phyloP scores from a whole-genome alignment of 2,797 vertebrate genomes.

The Lutjanus argentimaculatus region DNA sequence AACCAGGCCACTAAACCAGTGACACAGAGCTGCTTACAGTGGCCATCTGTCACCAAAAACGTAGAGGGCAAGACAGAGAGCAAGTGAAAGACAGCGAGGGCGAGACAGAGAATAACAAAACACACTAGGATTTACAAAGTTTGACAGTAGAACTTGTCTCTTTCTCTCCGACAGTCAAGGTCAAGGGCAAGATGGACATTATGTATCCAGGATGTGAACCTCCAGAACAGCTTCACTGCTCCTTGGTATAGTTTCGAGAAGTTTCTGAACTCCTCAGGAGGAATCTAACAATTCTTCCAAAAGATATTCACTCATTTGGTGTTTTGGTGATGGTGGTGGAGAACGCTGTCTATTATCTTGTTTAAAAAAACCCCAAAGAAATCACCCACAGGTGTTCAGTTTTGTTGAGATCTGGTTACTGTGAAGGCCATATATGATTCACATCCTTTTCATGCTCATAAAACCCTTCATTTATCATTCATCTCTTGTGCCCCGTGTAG shows the following conservation, averaged over 20 bases:
- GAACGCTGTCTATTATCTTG: background rate
- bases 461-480: background rate
- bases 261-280: background rate
- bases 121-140: constrained; percentile 1
- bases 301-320: background rate
- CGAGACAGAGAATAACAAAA: constrained; percentile 37
- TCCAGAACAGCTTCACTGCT: too few relatives aligned
- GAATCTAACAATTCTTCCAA: too few relatives aligned
- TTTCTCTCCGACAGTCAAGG: constrained; percentile 5
- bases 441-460: background rate
- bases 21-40: constrained; percentile 75
- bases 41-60: constrained; percentile 77
- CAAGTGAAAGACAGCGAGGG: constrained; percentile 15
- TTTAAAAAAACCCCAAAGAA: background rate
- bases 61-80: constrained; percentile 39
- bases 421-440: background rate
- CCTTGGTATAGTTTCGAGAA: too few relatives aligned
- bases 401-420: background rate
- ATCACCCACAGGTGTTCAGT: background rate
- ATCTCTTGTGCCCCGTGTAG: background rate
- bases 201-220: background rate
- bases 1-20: constrained; percentile 81
- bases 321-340: background rate
- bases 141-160: constrained; percentile 16
- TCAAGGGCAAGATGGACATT: background rate